phyloP scores from a whole-genome alignment of 2,113 vertebrate genomes.

The Raja brachyura region DNA sequence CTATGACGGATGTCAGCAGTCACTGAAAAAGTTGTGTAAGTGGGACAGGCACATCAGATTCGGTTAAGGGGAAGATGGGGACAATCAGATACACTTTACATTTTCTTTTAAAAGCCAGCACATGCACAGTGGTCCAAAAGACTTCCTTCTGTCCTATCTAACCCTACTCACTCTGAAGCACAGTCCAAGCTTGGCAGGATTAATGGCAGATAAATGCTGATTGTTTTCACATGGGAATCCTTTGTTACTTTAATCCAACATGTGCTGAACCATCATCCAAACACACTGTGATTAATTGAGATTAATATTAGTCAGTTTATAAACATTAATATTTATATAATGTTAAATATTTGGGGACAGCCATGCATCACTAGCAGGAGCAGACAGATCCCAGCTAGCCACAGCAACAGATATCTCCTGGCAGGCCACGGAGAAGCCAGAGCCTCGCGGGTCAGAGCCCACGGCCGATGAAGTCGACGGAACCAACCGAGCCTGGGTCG shows the following conservation, averaged over 20 bases:
- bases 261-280: neutral
- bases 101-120: neutral
- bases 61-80: no score
- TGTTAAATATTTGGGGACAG: constrained; percentile 17
- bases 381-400: no score
- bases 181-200: neutral
- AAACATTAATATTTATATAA: constrained; percentile 15
- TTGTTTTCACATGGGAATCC: neutral
- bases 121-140: no score
- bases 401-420: no score
- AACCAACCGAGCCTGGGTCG: no score
- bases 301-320: constrained; percentile 29
- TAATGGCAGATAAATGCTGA: neutral
- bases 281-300: neutral
- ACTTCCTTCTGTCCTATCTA: neutral
- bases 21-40: neutral
- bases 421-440: no score
- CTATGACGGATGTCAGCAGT: no score
- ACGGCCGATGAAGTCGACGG: no score
- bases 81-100: no score
- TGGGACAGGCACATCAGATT: no score
- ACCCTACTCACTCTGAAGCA: neutral
- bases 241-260: neutral
- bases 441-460: no score
- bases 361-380: neutral